Base-by-base conservation (phyloP, 2,888 invertebrate species). In the Cheilosia vulpina region DNA sequence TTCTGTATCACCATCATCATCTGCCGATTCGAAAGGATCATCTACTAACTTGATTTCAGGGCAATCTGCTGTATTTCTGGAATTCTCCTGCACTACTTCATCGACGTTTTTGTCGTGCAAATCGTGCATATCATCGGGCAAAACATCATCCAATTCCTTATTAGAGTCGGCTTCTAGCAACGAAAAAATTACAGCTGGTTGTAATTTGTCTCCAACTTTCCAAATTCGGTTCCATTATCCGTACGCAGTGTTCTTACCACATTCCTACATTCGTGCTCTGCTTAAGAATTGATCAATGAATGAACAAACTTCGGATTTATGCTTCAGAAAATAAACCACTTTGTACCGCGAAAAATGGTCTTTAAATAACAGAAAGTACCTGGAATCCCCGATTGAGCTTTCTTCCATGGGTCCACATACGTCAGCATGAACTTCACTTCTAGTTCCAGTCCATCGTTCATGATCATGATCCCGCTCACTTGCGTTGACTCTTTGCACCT, bases 191-290 rank as follows among this genome's bases (percentile, higher is more conserved):
- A 31, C 31, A n/a, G 55, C 31, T 31, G 15, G 53, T 6, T 53
- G 53, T 7, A 7, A 7, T 31, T 31, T 31, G 31, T 9, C 9
- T 31, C 2, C 7, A 27, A 24, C 19, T 9, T 53, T n/a, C 9
- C 34, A 34, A 34, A 34, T 34, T 34, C 34, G 0, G 88, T 57
- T 63, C 89, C 89, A 55, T 88, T 89, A 77, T 90, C 90, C 13
- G 88, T 88, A 34, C 89, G 82, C 11, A 90, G 68, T 6, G 62
- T 78, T 69, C 85, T 87, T 21, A 88, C 84, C 45, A 63, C 6
- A 57, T 79, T 69, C 84, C 87, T 17, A 87, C 84, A 45, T 72
- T 87, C 83, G 66, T 83, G 82, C 62, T 13, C 24, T 24, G 24
- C 24, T 24, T 24, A 24, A 24, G 24, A 24, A 24, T 24, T 24